Evolutionary conservation across 2,113 vertebrate genomes (phyloP).

Genomic region (Spea bombifrons): DNA sequence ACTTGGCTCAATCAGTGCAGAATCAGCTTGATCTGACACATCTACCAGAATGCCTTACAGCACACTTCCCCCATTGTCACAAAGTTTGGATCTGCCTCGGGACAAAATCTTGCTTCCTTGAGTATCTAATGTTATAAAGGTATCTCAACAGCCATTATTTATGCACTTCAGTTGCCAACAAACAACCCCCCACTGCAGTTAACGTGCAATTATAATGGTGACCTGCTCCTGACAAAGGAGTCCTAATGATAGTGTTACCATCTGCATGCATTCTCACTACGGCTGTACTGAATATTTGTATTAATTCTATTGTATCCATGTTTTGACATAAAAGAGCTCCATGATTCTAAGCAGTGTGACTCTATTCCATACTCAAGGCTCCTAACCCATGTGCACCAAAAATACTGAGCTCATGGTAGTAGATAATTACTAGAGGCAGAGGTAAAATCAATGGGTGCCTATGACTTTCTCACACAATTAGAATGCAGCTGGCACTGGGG

Average conservation of each 20-base stretch:
- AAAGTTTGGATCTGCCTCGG: constrained; percentile 39
- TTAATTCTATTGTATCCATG: too few species aligned
- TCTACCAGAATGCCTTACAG: constrained; percentile 55
- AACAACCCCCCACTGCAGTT: constrained; percentile 33
- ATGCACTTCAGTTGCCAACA: constrained; percentile 34
- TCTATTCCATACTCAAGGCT: too few species aligned
- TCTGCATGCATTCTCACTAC: neutral
- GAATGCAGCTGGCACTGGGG: too few species aligned
- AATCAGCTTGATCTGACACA: constrained; percentile 61
- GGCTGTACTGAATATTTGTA: too few species aligned
- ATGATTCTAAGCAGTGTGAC: too few species aligned
- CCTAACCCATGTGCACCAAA: too few species aligned
- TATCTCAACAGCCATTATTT: constrained; percentile 41
- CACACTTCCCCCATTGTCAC: constrained; percentile 44
- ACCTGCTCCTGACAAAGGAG: constrained; percentile 3
- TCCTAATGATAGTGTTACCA: constrained; percentile 38
- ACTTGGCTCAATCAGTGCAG: constrained; percentile 56
- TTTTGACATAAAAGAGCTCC: too few species aligned
- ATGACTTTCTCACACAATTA: too few species aligned
- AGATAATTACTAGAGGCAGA: too few species aligned
- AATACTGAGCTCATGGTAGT: too few species aligned
- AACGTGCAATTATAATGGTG: constrained; percentile 26
- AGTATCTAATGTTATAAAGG: constrained; percentile 42
- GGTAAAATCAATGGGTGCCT: too few species aligned
- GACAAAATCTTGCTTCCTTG: constrained; percentile 44